A percentile compares a stretch with the other conserved stretches of the same genome.
phyloP scores from a whole-genome alignment of 2,888 invertebrate genomes.

The Allygus modestus region DNA sequence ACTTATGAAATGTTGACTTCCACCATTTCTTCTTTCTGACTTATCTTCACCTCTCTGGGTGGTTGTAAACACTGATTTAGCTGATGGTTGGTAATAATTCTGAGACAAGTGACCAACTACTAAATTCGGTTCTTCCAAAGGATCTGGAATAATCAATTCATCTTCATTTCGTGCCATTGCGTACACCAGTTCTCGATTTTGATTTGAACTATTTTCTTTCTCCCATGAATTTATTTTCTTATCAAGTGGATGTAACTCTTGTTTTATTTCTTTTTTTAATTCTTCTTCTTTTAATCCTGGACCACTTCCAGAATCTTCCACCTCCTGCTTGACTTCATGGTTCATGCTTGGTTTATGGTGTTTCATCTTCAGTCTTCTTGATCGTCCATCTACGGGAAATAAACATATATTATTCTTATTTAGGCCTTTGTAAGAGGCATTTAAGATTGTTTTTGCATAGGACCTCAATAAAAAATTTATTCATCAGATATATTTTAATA shows the following conservation, averaged over 20 bases:
- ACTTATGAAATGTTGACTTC: no score
- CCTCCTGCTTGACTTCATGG: neutral
- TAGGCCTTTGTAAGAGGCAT: no score
- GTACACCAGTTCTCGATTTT: neutral
- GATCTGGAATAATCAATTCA: constrained; percentile 42
- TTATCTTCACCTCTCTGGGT: neutral
- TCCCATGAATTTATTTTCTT: neutral
- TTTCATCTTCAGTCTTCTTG: neutral
- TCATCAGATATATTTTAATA: neutral
- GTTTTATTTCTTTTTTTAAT: neutral
- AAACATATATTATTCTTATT: neutral
- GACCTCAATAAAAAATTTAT: neutral
- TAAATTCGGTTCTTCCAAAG: neutral
- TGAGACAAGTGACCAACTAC: neutral
- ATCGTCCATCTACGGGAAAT: neutral
- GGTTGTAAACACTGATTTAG: neutral
- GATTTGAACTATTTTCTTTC: neutral
- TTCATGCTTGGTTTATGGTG: no score
- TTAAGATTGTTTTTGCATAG: no score
- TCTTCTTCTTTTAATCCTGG: neutral
- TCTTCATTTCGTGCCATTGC: neutral
- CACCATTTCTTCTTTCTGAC: neutral
- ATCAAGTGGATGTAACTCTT: neutral
- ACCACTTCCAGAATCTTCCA: neutral
- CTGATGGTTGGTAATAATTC: neutral